Evolutionary conservation across 1,140 invertebrate species (phyloP), one percentile per base, ranked within the genome.

Genomic region (Caenorhabditis remanei): DNA sequence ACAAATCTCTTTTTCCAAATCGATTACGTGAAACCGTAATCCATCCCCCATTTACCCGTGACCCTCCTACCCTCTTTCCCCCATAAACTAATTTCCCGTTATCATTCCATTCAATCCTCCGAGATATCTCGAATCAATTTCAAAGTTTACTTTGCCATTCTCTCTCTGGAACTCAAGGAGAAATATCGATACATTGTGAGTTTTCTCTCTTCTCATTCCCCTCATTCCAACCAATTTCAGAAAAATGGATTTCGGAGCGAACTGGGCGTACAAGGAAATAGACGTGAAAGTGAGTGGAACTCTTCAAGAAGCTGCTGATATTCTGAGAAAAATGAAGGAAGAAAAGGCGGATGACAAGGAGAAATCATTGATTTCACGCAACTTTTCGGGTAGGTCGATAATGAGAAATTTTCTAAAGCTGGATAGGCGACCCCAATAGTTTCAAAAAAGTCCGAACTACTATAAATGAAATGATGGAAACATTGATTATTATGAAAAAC

Each of bases 151-250:
- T 32, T 32, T 32, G 32, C 50, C 50, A 14, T 41, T 32, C 63
- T 11, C 13, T 67, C 63, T 14, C 63, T 67, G 63, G 11, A 14
- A 8, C 4, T 67, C 11, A 50, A 79, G 71, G 21, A 79, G 71
- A 79, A 79, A 79, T 13, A 79, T 79, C 46, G 71, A 79, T 79
- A 48, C 71, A 79, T 19, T 79, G 71, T 79, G 40, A 79, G 71
- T 63, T 63, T 40, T 8, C 19, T 21, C 11, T 11, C 21, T 14
- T 79, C 40, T 14, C 32, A 50, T 53, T 53, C 8, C 7, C 14
- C 7, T 19, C 19, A n/a, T 41, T 46, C 0, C 8, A 24, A 50
- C 50, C 13, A 46, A 46, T 79, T 48, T 24, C 71, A 79, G 71
- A 79, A 50, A 79, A 79, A 79, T 79, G 71, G 71, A 24, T 24